Percentiles rank a stretch among this genome's conserved stretches.
phyloP scores from a whole-genome alignment of 1,140 invertebrate species.

The Ganaspis sp. region DNA sequence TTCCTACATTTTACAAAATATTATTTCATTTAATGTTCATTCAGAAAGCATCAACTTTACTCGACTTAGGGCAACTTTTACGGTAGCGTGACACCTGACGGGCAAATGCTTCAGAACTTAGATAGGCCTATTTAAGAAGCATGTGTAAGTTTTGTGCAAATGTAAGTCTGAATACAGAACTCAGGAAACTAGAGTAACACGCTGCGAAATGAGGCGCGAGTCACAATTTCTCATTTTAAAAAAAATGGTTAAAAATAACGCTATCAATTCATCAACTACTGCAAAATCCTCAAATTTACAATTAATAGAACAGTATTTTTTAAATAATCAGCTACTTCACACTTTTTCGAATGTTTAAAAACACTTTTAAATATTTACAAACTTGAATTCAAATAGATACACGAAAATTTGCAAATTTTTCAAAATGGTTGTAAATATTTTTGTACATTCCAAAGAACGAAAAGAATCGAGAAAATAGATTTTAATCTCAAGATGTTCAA shows the following conservation, averaged over 20 bases:
- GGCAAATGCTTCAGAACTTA: conserved; percentile 62
- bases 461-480: no score
- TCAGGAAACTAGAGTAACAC: conserved; percentile 33
- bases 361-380: no score
- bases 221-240: background rate
- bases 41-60: conserved; percentile 38
- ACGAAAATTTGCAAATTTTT: no score
- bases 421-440: no score
- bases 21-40: conserved; percentile 28
- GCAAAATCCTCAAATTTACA: conserved; percentile 37
- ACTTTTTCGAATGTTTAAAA: no score
- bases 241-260: background rate
- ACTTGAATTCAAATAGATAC: no score
- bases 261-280: background rate
- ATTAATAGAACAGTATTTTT: background rate
- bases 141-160: conserved; percentile 26
- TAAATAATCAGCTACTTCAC: background rate
- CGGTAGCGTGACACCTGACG: conserved; percentile 67
- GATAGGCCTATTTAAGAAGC: conserved; percentile 60
- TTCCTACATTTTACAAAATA: background rate
- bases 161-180: conserved; percentile 22
- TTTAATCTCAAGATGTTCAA: no score
- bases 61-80: conserved; percentile 49
- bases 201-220: conserved; percentile 35
- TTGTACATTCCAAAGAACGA: no score